Evolutionary conservation across 1,140 invertebrate genomes (phyloP).

Genomic region (Lithobius niger): DNA sequence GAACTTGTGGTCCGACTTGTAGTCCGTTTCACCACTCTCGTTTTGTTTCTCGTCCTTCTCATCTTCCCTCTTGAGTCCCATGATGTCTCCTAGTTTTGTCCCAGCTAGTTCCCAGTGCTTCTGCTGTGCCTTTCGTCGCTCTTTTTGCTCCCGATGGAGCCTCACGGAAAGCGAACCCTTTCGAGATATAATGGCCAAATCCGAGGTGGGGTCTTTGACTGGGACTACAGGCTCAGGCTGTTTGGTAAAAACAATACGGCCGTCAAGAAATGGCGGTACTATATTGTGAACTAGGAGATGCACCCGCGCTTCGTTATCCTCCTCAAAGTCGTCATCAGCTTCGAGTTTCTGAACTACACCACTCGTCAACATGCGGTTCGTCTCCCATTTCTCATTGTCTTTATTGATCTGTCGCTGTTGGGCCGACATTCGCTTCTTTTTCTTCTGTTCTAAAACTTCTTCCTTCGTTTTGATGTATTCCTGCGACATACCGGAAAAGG

Average conservation of each 20-base stretch:
- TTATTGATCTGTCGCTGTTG: slow-evolving; percentile 88
- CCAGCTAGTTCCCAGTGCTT: slow-evolving; percentile 99
- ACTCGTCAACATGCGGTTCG: slow-evolving; percentile 93
- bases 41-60: slow-evolving; percentile 44
- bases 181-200: slow-evolving; percentile 93
- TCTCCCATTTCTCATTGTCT: slow-evolving; percentile 97
- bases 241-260: slow-evolving; percentile 97
- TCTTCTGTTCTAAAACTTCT: slow-evolving; percentile 73
- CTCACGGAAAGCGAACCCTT: slow-evolving; percentile 88
- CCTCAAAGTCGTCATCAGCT: slow-evolving; percentile 83
- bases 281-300: slow-evolving; percentile 97
- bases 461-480: slow-evolving; percentile 86
- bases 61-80: slow-evolving; percentile 79
- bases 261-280: slow-evolving; percentile 96
- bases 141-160: slow-evolving; percentile 87
- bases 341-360: slow-evolving; percentile 83
- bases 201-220: slow-evolving; percentile 83
- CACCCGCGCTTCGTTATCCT: slow-evolving; percentile 77
- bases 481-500: slow-evolving; percentile 75
- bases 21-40: slow-evolving; percentile 53
- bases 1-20: slow-evolving; percentile 84
- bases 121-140: slow-evolving; percentile 86
- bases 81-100: slow-evolving; percentile 91
- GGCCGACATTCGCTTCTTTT: slow-evolving; percentile 82
- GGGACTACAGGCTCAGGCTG: slow-evolving; percentile 94